A percentile compares a stretch with the other conserved stretches of the same genome.
Conservation (phyloP, 2,113 vertebrate genomes). For the Oryzias celebensis region DNA sequence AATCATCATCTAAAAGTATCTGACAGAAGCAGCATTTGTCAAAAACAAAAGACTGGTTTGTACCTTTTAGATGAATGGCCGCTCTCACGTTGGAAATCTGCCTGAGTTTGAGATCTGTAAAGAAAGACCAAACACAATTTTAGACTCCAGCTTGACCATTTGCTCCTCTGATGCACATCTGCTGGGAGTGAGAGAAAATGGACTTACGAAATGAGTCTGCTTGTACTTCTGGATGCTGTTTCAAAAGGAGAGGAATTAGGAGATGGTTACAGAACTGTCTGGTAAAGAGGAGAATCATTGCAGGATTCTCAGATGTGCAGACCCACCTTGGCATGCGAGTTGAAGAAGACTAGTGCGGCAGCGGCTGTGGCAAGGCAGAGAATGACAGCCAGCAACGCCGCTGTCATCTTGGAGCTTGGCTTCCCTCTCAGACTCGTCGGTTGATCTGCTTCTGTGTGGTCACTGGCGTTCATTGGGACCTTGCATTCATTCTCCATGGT, state of each 20-base stretch:
- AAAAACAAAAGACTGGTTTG: not conserved
- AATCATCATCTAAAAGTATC: no score
- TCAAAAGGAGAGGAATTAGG: not conserved
- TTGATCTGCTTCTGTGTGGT: not conserved
- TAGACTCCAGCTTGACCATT: not conserved
- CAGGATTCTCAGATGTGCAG: not conserved
- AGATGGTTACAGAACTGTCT: not conserved
- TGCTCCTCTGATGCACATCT: not conserved
- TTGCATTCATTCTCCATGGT: conserved; percentile 54
- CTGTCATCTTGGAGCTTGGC: conserved; percentile 29
- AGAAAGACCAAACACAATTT: conserved; percentile 12
- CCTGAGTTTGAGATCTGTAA: conserved; percentile 65
- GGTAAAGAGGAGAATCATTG: not conserved
- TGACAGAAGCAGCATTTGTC: no score
- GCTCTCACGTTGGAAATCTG: conserved; percentile 59
- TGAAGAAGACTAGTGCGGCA: conserved; percentile 31
- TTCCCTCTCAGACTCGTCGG: not conserved
- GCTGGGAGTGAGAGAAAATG: not conserved
- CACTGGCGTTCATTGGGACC: conserved; percentile 18
- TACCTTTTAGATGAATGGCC: conserved; percentile 67
- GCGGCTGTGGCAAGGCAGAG: conserved; percentile 49
- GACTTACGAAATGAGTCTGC: conserved; percentile 51
- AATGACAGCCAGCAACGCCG: conserved; percentile 29
- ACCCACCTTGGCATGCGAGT: conserved; percentile 50
- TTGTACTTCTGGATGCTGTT: conserved; percentile 32